Evolutionary conservation across 2,888 invertebrate genomes (phyloP).

Genomic region (Pheosia tremula): DNA sequence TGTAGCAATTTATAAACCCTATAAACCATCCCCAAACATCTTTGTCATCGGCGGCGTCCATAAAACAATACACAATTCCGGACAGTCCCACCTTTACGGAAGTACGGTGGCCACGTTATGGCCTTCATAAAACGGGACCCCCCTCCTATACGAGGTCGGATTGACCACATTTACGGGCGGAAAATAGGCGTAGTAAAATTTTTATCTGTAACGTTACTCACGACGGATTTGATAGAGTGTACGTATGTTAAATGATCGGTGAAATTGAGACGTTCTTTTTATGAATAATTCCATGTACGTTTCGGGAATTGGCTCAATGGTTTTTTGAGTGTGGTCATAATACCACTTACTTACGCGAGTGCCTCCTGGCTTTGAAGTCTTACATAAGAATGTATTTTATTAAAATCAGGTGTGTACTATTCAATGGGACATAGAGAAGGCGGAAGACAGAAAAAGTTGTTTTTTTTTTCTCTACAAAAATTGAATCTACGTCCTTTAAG

Average conservation of each 20-base stretch:
- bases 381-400: no score
- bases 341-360: no score
- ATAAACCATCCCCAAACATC: conserved; percentile 28
- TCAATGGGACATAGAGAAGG: no score
- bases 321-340: conserved; percentile 4
- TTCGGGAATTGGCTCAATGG: conserved; percentile 12
- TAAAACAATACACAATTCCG: conserved; percentile 33
- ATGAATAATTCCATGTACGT: conserved; percentile 52
- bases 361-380: no score
- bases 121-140: conserved; percentile 53
- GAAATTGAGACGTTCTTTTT: conserved; percentile 43
- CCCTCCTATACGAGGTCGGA: conserved; percentile 51
- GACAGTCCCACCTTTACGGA: conserved; percentile 37
- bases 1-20: neutral
- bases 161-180: conserved; percentile 68
- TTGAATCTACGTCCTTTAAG: no score
- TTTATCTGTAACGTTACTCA: conserved; percentile 52
- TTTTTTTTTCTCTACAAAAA: no score
- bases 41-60: conserved; percentile 36
- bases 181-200: conserved; percentile 63
- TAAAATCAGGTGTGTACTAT: no score
- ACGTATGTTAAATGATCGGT: conserved; percentile 54
- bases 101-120: conserved; percentile 55
- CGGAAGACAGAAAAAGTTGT: no score
- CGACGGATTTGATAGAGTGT: conserved; percentile 48